Percentiles rank a stretch among this genome's conserved stretches.
These are phyloP conservation scores for Paelopatides confundens DNA, from an alignment of 53 echinoderm and acorn worm genomes.

Conservation along the genomic window DNA sequence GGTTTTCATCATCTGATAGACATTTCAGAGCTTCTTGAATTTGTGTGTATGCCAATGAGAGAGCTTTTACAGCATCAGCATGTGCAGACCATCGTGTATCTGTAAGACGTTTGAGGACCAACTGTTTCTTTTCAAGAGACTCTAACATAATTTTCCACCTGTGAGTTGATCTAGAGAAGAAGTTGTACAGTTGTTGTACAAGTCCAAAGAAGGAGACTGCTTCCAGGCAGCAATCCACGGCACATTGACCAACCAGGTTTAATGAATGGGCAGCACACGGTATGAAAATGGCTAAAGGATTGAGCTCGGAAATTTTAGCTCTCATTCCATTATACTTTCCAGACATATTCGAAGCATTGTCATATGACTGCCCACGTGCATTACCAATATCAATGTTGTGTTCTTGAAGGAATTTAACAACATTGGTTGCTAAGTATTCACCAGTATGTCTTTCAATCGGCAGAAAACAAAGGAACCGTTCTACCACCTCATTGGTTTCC, in stretches of 20 bases:
- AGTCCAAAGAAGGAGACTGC: constrained; percentile 30
- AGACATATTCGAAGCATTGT: constrained; percentile 42
- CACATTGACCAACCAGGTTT: constrained; percentile 37
- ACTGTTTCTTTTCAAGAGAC: constrained; percentile 19
- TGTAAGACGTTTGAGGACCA: constrained; percentile 38
- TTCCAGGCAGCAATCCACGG: constrained; percentile 33
- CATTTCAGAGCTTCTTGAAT: constrained; percentile 45
- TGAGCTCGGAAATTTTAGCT: constrained; percentile 17
- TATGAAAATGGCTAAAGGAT: constrained; percentile 42
- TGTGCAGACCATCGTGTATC: constrained; percentile 32
- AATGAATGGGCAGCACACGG: constrained; percentile 43
- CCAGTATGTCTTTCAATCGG: constrained; percentile 28
- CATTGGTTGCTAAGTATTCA: constrained; percentile 31
- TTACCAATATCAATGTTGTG: constrained; percentile 35
- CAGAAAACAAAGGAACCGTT: constrained; percentile 35
- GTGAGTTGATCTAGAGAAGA: constrained; percentile 12
- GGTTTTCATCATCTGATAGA: constrained; percentile 35
- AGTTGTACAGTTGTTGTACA: not conserved
- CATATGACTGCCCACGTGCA: constrained; percentile 40
- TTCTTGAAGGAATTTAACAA: constrained; percentile 39
- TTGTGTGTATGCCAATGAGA: constrained; percentile 26
- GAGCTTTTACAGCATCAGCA: constrained; percentile 40
- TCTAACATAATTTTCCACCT: constrained; percentile 33
- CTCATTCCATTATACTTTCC: constrained; percentile 22
- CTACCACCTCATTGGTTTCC: constrained; percentile 19